These are phyloP conservation scores for Nephila pilipes DNA, from an alignment of 1,140 invertebrate genomes.

Conservation along the genomic window DNA sequence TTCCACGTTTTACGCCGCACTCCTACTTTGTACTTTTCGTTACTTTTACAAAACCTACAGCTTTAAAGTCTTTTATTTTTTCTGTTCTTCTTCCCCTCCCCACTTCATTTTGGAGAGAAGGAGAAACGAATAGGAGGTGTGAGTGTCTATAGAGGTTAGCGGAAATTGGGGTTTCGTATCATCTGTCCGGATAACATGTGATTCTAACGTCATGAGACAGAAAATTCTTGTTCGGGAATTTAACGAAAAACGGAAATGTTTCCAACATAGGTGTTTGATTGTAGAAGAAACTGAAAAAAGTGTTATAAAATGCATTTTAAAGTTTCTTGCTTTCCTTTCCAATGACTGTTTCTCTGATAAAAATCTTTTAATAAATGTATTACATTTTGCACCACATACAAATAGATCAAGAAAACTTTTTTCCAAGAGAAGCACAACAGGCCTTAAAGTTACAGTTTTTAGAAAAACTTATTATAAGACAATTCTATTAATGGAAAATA, in stretches of 20 bases:
- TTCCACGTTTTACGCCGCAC: background rate
- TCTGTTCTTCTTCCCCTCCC: background rate
- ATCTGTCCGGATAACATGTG: background rate
- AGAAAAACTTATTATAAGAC: no score
- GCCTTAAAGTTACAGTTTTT: no score
- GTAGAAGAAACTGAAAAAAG: background rate
- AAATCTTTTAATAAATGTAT: no score
- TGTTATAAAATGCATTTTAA: no score
- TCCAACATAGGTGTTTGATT: background rate
- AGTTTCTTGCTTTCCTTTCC: no score
- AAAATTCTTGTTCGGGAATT: background rate
- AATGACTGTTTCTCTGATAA: no score
- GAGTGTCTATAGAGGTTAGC: background rate
- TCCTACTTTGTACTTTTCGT: background rate
- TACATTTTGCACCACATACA: no score
- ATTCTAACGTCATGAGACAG: no score
- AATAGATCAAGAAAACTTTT: no score
- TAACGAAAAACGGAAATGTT: no score
- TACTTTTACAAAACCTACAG: background rate
- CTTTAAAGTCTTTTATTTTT: background rate
- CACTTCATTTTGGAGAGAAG: background rate
- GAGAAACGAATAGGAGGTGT: background rate
- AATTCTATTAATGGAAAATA: no score
- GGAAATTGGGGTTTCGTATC: background rate
- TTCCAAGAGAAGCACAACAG: no score